Conservation (phyloP, 2,888 invertebrate species). For the Oithona nana region DNA sequence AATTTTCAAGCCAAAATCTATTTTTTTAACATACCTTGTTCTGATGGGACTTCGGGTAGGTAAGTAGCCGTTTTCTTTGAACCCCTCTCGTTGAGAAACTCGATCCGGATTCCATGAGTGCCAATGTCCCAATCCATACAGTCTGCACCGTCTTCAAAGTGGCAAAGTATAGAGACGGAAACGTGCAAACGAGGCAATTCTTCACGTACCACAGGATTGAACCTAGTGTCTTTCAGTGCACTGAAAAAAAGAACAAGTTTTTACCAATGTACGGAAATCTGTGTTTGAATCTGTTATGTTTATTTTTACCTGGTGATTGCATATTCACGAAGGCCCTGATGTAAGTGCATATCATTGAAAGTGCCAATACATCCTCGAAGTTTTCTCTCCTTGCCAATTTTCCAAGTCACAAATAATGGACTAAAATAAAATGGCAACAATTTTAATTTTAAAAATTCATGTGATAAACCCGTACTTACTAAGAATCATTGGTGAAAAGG, state of each 20-base stretch:
- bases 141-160: constrained; percentile 87
- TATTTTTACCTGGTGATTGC: constrained; percentile 56
- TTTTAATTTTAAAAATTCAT: neutral
- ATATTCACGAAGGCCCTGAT: constrained; percentile 83
- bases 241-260: constrained; percentile 32
- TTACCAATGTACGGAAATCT: neutral
- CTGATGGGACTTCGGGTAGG: constrained; percentile 89
- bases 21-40: constrained; percentile 53
- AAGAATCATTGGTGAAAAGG: constrained; percentile 22
- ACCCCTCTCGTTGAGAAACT: constrained; percentile 83
- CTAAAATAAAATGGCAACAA: constrained; percentile 35
- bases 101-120: constrained; percentile 90
- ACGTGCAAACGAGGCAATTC: constrained; percentile 82
- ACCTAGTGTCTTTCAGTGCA: constrained; percentile 91
- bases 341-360: constrained; percentile 87
- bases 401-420: constrained; percentile 98
- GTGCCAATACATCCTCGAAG: constrained; percentile 97
- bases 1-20: neutral
- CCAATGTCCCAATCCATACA: constrained; percentile 96
- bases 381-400: constrained; percentile 82
- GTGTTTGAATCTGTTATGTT: neutral
- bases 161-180: constrained; percentile 82
- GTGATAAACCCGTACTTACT: constrained; percentile 20
- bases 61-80: constrained; percentile 84
- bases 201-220: constrained; percentile 79